Base-by-base conservation (phyloP, 2,113 vertebrate species). In the Gobiocypris rarus region DNA sequence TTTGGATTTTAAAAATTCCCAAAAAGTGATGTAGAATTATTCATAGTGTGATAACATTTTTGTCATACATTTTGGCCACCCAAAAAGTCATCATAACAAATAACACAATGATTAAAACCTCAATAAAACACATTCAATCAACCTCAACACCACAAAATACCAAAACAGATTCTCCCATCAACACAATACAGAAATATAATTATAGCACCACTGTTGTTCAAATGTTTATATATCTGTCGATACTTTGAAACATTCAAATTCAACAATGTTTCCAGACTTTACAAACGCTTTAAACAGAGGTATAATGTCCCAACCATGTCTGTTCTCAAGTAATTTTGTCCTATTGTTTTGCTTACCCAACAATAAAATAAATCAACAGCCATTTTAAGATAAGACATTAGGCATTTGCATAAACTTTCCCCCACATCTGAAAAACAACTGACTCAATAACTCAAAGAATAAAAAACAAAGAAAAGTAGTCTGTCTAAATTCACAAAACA, bases 401-500 rank as follows among this genome's bases (percentile, higher is more conserved):
- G 0, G 22, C 22, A 71, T 71, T 45, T 45, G 41, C 69, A 15
- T 24, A 24, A 71, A 45, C 69, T 45, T 71, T 71, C 13, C 69
- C 43, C 67, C 19, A 71, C 38, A 71, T 45, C 69, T 71, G 41
- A 45, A 71, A 59, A 71, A 71, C 69, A 71, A 71, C 41, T 45
- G 22, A 71, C 69, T 71, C 41, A 45, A 43, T 1, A 24, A 22
- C 69, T 71, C 41, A n/a, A n/a, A 45, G 41, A 24, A 43, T 71
- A 22, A 41, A 71, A n/a, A 71, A 71, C n/a, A 45, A 43, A 13
- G 10, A 43, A 43, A 41, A 65, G 8, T 31, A 17, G 61, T 34
- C 6, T 65, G 5, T 65, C 28, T 31, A 41, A 70, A 14, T 45
- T 71, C 69, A 71, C 58, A 24, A 26, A 59, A 59, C 58, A 59